phyloP scores from a whole-genome alignment of 2,797 vertebrate species.

The Falco cherrug region DNA sequence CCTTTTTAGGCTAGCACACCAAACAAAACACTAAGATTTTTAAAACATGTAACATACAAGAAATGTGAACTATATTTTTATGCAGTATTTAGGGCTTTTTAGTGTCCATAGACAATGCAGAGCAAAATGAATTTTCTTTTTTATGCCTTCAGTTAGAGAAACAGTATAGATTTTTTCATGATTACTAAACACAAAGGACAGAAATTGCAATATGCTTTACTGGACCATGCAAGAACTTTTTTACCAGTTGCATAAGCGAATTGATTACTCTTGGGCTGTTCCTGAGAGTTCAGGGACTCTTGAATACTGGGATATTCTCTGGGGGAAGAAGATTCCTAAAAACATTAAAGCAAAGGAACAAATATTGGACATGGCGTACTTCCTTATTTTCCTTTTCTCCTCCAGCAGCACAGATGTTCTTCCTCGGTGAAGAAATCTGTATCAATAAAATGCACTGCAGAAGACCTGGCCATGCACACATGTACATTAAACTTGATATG shows the following conservation, averaged over 20 bases:
- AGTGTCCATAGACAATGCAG: background rate
- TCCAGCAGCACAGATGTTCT: background rate
- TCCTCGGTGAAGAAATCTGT: background rate
- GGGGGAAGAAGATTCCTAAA: background rate
- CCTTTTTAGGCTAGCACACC: background rate
- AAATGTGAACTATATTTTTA: background rate
- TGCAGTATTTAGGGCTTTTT: rapidly evolving
- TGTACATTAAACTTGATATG: background rate
- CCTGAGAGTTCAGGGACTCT: background rate
- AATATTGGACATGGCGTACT: background rate
- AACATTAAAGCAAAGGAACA: background rate
- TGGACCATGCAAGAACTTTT: background rate
- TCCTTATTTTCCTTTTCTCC: background rate
- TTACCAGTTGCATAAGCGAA: background rate
- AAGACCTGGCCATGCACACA: background rate
- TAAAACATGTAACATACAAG: background rate
- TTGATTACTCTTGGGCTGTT: background rate
- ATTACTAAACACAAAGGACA: background rate
- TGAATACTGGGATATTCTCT: background rate
- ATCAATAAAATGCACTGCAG: background rate
- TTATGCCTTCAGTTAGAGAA: background rate
- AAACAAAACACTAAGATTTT: background rate
- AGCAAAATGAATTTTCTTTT: background rate
- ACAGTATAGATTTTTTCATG: background rate
- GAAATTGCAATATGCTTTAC: background rate